Percentiles rank a stretch among this genome's conserved stretches.
Conservation (phyloP, 1,140 invertebrate genomes). For the Drosophila pseudoananassae region DNA sequence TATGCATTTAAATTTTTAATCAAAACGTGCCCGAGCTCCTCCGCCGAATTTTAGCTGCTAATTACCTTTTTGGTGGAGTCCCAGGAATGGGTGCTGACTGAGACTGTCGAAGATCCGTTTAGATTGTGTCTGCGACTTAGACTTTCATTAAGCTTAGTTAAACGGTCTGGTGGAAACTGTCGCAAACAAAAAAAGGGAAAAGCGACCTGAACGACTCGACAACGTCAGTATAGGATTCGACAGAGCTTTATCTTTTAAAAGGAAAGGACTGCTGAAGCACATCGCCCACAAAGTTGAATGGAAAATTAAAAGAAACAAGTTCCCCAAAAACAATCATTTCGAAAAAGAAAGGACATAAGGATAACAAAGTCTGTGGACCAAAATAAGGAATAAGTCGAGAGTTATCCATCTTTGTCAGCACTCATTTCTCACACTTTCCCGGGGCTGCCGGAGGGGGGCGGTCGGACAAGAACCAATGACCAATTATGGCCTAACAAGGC, state of each 20-base stretch:
- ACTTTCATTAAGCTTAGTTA: conserved; percentile 79
- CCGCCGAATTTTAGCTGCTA: conserved; percentile 76
- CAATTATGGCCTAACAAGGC: conserved; percentile 80
- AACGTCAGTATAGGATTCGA: conserved; percentile 44
- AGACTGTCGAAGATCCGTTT: conserved; percentile 44
- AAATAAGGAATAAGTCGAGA: conserved; percentile 18
- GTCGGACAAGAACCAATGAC: conserved; percentile 66
- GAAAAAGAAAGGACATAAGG: conserved; percentile 39
- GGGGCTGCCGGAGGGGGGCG: conserved; percentile 1
- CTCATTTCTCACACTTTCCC: conserved; percentile 68
- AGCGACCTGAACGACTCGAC: conserved; percentile 11
- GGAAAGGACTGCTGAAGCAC: no score
- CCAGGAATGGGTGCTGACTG: background rate
- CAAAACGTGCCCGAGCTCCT: conserved; percentile 66
- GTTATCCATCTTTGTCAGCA: conserved; percentile 71
- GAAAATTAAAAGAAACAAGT: background rate
- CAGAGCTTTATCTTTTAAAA: conserved; percentile 71
- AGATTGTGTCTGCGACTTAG: conserved; percentile 60
- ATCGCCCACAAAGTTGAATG: no score
- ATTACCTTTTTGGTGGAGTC: conserved; percentile 76
- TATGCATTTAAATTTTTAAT: conserved; percentile 82
- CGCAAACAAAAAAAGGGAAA: conserved; percentile 26
- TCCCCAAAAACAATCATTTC: conserved; percentile 36
- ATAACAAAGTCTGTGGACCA: conserved; percentile 11
- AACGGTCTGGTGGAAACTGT: conserved; percentile 63